Conservation (phyloP, 64 coral and sea anemone genomes). For the Montipora sp. region DNA sequence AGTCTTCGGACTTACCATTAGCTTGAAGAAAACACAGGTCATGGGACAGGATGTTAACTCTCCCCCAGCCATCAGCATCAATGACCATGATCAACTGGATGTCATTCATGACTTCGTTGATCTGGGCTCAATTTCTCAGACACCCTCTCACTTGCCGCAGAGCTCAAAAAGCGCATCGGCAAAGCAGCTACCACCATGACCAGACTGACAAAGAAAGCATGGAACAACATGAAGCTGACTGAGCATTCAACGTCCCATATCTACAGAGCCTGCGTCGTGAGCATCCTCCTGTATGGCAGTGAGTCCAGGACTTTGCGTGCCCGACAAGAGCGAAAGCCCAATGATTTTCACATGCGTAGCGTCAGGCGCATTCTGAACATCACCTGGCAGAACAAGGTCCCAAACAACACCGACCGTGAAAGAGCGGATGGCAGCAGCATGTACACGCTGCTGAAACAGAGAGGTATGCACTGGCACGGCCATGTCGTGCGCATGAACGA, state of each 20-base stretch:
- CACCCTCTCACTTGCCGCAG: not conserved
- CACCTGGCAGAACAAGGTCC: slow-evolving; percentile 22
- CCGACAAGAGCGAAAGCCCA: not conserved
- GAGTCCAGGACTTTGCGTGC: slow-evolving; percentile 1
- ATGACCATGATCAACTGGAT: not conserved
- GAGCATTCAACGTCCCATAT: not conserved
- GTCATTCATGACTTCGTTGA: not conserved
- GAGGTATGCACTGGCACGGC: not conserved
- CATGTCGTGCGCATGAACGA: slow-evolving; percentile 18
- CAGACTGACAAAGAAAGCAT: not conserved
- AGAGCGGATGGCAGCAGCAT: not conserved
- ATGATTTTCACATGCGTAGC: not conserved
- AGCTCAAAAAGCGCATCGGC: slow-evolving; percentile 3
- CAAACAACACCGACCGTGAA: slow-evolving; percentile 5
- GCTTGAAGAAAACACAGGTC: slow-evolving; percentile 9
- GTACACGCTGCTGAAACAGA: not conserved
- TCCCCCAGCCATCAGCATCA: not conserved
- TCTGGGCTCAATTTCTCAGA: slow-evolving; percentile 22
- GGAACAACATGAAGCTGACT: slow-evolving; percentile 2
- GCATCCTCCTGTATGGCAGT: slow-evolving; percentile 20
- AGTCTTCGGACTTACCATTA: not conserved
- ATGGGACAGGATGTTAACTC: slow-evolving; percentile 3
- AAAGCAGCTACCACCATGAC: slow-evolving; percentile 20
- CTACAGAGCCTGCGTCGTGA: slow-evolving; percentile 38
- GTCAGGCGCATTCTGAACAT: slow-evolving; percentile 4